These are phyloP conservation scores for Trichechus manatus DNA, from an alignment of 2,113 vertebrate species.

Conservation along the genomic window DNA sequence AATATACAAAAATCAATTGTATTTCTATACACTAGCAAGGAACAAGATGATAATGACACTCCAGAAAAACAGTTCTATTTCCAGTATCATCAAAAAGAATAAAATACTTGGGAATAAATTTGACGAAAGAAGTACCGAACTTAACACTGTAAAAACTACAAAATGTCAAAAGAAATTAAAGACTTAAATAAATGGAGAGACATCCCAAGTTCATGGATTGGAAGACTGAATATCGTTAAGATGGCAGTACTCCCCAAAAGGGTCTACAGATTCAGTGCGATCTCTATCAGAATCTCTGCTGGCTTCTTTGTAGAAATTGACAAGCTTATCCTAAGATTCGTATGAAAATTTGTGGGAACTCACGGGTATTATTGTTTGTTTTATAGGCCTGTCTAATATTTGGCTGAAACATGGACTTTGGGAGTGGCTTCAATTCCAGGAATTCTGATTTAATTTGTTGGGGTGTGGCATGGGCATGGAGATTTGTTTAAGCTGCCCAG, in stretches of 20 bases:
- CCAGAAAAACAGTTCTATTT: background rate
- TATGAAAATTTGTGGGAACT: background rate
- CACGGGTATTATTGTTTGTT: no score
- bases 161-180: background rate
- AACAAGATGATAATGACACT: background rate
- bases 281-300: background rate
- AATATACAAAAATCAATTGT: background rate
- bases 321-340: no score
- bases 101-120: background rate
- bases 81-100: background rate
- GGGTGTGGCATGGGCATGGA: no score
- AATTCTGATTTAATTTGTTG: no score
- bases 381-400: no score
- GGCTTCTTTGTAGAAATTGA: constrained; percentile 25
- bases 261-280: no score
- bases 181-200: background rate
- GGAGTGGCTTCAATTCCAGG: no score
- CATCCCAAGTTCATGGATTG: background rate
- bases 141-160: background rate
- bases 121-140: background rate
- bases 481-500: no score
- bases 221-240: background rate
- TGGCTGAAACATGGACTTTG: no score
- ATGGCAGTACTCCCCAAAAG: no score
- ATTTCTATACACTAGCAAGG: background rate